These are phyloP conservation scores for Yasuhikotakia modesta DNA, from an alignment of 2,797 vertebrate genomes.

Conservation along the genomic window DNA sequence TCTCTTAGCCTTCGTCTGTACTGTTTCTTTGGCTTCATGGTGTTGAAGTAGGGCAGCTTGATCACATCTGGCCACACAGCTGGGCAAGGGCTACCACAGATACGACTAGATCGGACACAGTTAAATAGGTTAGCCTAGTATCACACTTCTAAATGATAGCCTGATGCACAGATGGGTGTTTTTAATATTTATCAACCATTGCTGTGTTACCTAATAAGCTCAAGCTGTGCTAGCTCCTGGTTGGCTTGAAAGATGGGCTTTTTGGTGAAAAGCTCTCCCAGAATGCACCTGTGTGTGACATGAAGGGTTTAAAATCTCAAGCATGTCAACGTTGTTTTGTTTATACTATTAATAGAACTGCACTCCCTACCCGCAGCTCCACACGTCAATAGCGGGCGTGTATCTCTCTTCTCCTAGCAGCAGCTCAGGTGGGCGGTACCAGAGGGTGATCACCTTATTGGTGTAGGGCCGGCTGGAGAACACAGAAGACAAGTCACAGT, in stretches of 20 bases:
- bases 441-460: conserved; percentile 98
- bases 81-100: conserved; percentile 96
- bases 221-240: conserved; percentile 95
- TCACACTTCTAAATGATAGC: background rate
- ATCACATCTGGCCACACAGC: conserved; percentile 99
- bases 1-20: conserved; percentile 94
- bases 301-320: background rate
- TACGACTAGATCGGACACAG: conserved; percentile 79
- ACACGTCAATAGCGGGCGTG: conserved; percentile 96
- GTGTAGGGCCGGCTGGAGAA: conserved; percentile 94
- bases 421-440: conserved; percentile 97
- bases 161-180: too few species aligned
- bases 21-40: conserved; percentile 99
- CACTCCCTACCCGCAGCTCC: conserved; percentile 96
- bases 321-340: conserved; percentile 12
- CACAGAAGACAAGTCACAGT: background rate
- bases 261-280: conserved; percentile 97
- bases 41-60: conserved; percentile 98
- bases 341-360: background rate
- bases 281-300: conserved; percentile 86
- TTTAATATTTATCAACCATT: background rate
- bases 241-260: conserved; percentile 99
- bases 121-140: background rate
- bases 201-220: conserved; percentile 88
- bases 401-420: conserved; percentile 96